Evolutionary conservation across 2,113 vertebrate species (phyloP).

Genomic region (Ornithorhynchus anatinus): DNA sequence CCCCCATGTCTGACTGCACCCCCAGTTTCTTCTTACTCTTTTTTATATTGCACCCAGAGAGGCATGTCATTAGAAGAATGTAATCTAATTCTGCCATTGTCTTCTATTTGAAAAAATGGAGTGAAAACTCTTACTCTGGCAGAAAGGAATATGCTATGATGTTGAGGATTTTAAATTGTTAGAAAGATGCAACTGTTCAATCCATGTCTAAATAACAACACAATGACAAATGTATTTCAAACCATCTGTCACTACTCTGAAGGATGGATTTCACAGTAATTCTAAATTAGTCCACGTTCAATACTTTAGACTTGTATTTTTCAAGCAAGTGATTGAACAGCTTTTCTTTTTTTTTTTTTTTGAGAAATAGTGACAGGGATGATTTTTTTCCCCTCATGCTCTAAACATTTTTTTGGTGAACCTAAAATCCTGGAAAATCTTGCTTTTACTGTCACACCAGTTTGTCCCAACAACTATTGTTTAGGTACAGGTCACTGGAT

Average conservation of each 20-base stretch:
- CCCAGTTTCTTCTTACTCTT: no score
- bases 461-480: neutral
- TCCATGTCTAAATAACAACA: constrained; percentile 5
- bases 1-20: no score
- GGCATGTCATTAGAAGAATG: no score
- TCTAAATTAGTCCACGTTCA: constrained; percentile 21
- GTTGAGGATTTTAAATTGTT: no score
- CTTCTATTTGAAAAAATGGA: no score
- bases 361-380: constrained; percentile 3
- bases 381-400: neutral
- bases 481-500: neutral
- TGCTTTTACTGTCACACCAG: no score
- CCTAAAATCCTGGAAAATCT: neutral
- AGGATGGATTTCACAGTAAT: constrained; percentile 19
- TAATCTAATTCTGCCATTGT: no score
- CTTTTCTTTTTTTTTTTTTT: no score
- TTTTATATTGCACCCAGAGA: no score
- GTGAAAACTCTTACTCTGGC: no score
- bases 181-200: no score
- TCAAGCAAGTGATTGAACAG: neutral
- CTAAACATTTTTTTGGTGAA: neutral
- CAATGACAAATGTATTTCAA: constrained; percentile 21
- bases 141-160: no score
- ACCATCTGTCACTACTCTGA: neutral
- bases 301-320: constrained; percentile 6